These are phyloP conservation scores for Noctua janthina DNA, from an alignment of 2,888 invertebrate genomes.

Conservation along the genomic window DNA sequence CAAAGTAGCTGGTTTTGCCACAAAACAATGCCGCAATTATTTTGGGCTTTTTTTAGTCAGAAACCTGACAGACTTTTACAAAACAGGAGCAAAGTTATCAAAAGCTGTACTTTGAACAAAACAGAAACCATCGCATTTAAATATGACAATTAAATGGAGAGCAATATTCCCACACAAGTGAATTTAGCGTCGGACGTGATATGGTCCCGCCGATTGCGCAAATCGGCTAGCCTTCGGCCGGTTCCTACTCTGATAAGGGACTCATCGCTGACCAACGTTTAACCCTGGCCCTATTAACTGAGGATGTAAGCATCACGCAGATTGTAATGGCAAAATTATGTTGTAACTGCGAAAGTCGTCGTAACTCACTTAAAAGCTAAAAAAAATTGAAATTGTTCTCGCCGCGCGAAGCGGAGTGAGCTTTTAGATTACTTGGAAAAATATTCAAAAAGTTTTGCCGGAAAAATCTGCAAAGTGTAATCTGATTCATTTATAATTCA, in stretches of 20 bases:
- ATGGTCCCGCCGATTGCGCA: constrained; percentile 84
- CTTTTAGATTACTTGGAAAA: constrained; percentile 47
- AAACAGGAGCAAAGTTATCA: constrained; percentile 29
- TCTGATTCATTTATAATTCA: constrained; percentile 22
- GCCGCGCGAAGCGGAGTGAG: constrained; percentile 24
- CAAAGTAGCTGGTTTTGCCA: background rate
- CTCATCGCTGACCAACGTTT: constrained; percentile 77
- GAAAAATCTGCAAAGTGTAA: constrained; percentile 19
- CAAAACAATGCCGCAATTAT: background rate
- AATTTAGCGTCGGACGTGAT: constrained; percentile 86
- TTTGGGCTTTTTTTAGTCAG: background rate
- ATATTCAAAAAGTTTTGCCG: constrained; percentile 23
- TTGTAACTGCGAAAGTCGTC: constrained; percentile 40
- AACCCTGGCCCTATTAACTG: constrained; percentile 88
- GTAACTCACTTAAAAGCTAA: constrained; percentile 40
- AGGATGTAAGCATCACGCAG: constrained; percentile 77
- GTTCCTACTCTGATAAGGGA: constrained; percentile 88
- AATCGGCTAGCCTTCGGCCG: constrained; percentile 86
- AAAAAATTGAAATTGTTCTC: constrained; percentile 22
- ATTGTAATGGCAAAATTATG: constrained; percentile 61
- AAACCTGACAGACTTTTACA: background rate
- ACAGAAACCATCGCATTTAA: constrained; percentile 44
- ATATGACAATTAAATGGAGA: constrained; percentile 69
- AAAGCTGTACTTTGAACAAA: constrained; percentile 55
- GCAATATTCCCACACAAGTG: constrained; percentile 81